Evolutionary conservation across 2,888 invertebrate genomes (phyloP).

Genomic region (Tholera decimalis): DNA sequence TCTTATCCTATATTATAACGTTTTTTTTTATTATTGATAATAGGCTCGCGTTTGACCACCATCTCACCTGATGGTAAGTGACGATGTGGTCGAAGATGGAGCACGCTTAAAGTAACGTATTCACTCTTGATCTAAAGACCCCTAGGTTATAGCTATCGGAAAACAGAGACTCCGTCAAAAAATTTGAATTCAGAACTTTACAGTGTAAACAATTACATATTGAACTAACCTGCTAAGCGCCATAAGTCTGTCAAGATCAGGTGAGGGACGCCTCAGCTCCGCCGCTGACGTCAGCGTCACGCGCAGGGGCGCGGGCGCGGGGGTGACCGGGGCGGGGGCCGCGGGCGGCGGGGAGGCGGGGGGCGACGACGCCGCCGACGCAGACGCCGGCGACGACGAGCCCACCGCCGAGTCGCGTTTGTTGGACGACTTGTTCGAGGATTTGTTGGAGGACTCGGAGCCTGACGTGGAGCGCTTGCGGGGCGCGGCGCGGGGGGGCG

Average conservation of each 20-base stretch:
- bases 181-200: no score
- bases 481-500: constrained; percentile 80
- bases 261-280: constrained; percentile 86
- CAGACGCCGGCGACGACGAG: constrained; percentile 84
- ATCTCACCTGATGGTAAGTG: no score
- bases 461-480: constrained; percentile 84
- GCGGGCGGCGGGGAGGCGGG: constrained; percentile 74
- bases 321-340: constrained; percentile 71
- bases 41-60: no score
- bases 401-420: constrained; percentile 85
- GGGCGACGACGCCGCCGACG: constrained; percentile 87
- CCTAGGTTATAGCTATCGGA: no score
- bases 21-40: no score
- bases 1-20: no score
- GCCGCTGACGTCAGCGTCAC: constrained; percentile 92
- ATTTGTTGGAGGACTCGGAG: constrained; percentile 75
- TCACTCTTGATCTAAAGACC: no score
- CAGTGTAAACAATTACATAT: background rate
- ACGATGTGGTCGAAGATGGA: no score
- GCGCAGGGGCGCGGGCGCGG: constrained; percentile 74
- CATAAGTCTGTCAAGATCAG: constrained; percentile 82
- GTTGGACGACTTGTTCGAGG: constrained; percentile 55
- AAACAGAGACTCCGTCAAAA: no score
- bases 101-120: no score
- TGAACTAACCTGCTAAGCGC: constrained; percentile 76